Evolutionary conservation across 2,888 invertebrate genomes (phyloP).

Genomic region (Rotaria macrura): DNA sequence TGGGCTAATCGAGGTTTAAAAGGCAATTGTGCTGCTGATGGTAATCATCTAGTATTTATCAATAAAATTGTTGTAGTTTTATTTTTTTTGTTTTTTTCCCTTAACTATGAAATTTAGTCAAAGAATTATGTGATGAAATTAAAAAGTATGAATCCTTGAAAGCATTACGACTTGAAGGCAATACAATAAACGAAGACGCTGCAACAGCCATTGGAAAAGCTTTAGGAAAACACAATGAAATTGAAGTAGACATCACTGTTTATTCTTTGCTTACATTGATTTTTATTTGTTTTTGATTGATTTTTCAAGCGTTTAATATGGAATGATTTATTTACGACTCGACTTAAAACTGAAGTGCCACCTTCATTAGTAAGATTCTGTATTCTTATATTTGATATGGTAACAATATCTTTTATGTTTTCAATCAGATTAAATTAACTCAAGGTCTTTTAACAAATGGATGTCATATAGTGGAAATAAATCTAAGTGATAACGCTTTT

Average conservation of each 20-base stretch:
- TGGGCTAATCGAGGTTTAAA: conserved; percentile 70
- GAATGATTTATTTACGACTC: conserved; percentile 91
- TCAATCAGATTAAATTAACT: not conserved
- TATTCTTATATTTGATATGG: not conserved
- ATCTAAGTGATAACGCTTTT: conserved; percentile 90
- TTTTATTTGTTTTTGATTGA: not conserved
- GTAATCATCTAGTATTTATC: no score
- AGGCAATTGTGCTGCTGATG: conserved; percentile 67
- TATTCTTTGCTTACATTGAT: no score
- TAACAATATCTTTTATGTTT: not conserved
- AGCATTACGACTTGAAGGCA: conserved; percentile 74
- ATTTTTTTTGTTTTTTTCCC: not conserved
- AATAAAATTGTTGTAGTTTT: no score
- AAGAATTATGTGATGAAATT: conserved; percentile 65
- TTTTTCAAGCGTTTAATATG: conserved; percentile 61
- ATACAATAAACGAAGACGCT: conserved; percentile 79
- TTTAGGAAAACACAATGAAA: conserved; percentile 65
- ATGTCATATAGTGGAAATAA: conserved; percentile 69
- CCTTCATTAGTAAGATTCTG: conserved; percentile 62
- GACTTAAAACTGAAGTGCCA: conserved; percentile 88
- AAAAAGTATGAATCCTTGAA: conserved; percentile 60
- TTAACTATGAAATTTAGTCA: conserved; percentile 42
- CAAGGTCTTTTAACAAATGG: conserved; percentile 67
- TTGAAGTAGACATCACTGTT: conserved; percentile 44
- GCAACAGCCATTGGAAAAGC: conserved; percentile 72